Percentiles rank a stretch among this genome's conserved stretches.
These are phyloP conservation scores for human (Homo sapiens) DNA, from an alignment of 2,113 vertebrate species.

Conservation along the genomic window DNA sequence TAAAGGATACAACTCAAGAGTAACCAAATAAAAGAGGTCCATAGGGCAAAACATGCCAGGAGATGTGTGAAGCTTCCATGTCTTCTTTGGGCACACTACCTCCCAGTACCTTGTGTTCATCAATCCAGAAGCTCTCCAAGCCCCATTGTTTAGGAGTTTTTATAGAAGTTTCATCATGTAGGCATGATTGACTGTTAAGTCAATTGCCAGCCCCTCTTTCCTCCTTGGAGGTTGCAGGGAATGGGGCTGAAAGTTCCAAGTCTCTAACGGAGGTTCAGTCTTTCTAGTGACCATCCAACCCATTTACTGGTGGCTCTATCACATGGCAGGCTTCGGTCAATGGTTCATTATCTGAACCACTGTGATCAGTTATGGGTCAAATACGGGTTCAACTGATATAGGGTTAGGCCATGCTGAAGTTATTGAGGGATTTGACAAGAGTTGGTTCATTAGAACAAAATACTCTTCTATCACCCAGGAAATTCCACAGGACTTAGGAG, in stretches of 20 bases:
- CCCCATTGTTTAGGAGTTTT: no score
- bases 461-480: background rate
- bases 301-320: background rate
- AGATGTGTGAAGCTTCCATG: background rate
- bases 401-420: background rate
- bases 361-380: background rate
- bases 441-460: background rate
- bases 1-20: background rate
- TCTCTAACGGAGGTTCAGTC: background rate
- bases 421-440: background rate
- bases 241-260: background rate
- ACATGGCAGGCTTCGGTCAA: background rate
- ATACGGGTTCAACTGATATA: background rate
- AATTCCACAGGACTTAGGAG: background rate
- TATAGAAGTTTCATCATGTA: no score
- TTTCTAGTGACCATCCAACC: background rate
- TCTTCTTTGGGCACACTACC: background rate
- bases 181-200: background rate
- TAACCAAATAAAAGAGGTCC: background rate
- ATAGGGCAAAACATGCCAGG: background rate
- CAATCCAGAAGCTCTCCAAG: background rate
- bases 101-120: background rate
- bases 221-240: background rate
- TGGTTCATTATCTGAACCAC: background rate
- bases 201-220: background rate